These are phyloP conservation scores for Digitonthophagus gazella DNA, from an alignment of 2,888 invertebrate genomes.

Conservation along the genomic window DNA sequence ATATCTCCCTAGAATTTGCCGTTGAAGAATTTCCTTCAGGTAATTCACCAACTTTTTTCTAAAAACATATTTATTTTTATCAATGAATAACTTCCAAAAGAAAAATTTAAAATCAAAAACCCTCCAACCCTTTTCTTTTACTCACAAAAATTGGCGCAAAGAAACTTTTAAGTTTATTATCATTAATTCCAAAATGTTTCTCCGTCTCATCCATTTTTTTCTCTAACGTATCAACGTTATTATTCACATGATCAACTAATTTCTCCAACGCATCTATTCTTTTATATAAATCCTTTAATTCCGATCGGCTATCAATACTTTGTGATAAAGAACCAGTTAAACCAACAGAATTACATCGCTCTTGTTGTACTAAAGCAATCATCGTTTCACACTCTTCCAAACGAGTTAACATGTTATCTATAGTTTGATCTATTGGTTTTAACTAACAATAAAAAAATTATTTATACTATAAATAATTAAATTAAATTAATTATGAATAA, in stretches of 20 bases:
- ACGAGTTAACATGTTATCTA: constrained; percentile 66
- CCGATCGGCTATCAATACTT: constrained; percentile 55
- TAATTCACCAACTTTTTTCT: constrained; percentile 28
- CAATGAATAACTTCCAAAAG: constrained; percentile 16
- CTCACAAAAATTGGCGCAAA: constrained; percentile 58
- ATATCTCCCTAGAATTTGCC: constrained; percentile 26
- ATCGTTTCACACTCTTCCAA: constrained; percentile 66
- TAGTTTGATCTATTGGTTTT: constrained; percentile 58
- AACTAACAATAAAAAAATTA: constrained; percentile 33
- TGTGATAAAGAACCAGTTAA: constrained; percentile 52
- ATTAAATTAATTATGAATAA: constrained; percentile 17
- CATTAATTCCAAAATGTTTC: constrained; percentile 57
- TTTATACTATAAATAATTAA: neutral
- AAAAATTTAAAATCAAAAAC: neutral
- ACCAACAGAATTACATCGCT: constrained; percentile 53
- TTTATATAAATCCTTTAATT: constrained; percentile 56
- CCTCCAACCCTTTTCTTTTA: constrained; percentile 16
- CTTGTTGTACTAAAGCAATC: constrained; percentile 55
- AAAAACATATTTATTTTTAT: too few relatives aligned
- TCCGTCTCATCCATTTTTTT: constrained; percentile 62
- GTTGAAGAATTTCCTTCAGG: constrained; percentile 10
- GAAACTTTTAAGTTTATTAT: constrained; percentile 57
- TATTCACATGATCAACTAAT: constrained; percentile 57
- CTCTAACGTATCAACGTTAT: constrained; percentile 56
- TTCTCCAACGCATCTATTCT: constrained; percentile 57